phyloP scores from a whole-genome alignment of 2,113 vertebrate species.

The Carettochelys insculpta region DNA sequence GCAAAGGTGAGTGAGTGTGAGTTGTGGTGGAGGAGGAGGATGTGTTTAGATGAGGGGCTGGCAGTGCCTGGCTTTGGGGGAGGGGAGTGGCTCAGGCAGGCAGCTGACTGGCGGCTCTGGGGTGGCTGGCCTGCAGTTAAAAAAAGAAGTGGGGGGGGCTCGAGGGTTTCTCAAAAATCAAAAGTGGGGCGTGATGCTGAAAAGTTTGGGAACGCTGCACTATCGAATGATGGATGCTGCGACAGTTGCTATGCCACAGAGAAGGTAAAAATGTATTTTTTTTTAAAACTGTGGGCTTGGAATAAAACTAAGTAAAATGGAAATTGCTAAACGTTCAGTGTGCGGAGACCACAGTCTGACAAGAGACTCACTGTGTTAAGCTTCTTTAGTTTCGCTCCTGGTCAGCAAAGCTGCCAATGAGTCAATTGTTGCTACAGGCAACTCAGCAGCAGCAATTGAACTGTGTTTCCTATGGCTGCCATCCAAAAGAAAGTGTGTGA shows the following conservation, averaged over 20 bases:
- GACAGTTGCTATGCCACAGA: background rate
- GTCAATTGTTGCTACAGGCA: background rate
- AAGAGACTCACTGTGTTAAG: background rate
- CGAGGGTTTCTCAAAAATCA: too few relatives aligned
- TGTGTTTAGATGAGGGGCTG: too few relatives aligned
- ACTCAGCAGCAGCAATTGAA: background rate
- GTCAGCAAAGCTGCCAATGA: background rate
- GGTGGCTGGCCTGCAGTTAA: too few relatives aligned
- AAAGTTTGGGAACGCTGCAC: too few relatives aligned
- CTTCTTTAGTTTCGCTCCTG: background rate
- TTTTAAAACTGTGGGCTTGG: background rate
- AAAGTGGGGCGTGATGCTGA: too few relatives aligned
- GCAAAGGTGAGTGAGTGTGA: too few relatives aligned
- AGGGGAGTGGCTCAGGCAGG: too few relatives aligned
- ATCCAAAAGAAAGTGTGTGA: background rate
- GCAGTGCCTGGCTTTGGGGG: too few relatives aligned
- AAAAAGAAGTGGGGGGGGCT: too few relatives aligned
- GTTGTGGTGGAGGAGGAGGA: too few relatives aligned
- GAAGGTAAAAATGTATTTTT: background rate
- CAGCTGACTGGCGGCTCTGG: too few relatives aligned
- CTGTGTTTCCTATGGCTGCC: background rate
- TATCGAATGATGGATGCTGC: background rate
- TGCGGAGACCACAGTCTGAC: background rate
- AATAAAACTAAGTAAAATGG: background rate
- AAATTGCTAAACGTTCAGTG: accelerated